Conservation (phyloP, 2,113 vertebrate genomes). For the Nerophis lumbriciformis region DNA sequence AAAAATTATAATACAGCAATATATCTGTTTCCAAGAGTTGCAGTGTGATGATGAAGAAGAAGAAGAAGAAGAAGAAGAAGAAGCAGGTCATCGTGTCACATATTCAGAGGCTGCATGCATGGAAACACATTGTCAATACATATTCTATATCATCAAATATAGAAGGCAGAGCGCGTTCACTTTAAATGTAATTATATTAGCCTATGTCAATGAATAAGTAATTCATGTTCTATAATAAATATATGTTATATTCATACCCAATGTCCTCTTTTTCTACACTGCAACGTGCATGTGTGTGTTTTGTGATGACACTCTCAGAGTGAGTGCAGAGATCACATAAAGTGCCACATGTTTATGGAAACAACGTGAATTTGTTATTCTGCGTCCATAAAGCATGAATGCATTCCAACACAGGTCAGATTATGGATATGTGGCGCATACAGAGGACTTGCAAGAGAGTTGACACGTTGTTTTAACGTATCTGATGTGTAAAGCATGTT, state of each 20-base stretch:
- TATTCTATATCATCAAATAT: slow-evolving; percentile 23
- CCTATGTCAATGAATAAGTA: slow-evolving; percentile 3
- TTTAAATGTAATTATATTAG: neutral
- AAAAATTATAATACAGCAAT: too few species aligned
- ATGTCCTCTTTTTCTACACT: slow-evolving; percentile 48
- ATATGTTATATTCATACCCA: slow-evolving; percentile 2
- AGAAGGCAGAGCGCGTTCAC: slow-evolving; percentile 5
- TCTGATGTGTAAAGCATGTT: neutral
- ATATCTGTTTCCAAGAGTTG: too few species aligned
- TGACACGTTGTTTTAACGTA: neutral
- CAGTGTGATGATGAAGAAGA: neutral
- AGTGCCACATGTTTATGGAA: slow-evolving; percentile 53
- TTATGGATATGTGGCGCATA: neutral
- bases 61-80: slow-evolving; percentile 17
- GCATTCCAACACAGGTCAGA: slow-evolving; percentile 6
- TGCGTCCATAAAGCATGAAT: slow-evolving; percentile 11
- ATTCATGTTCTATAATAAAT: slow-evolving; percentile 5
- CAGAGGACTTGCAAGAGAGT: neutral
- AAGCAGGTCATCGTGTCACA: slow-evolving; percentile 47
- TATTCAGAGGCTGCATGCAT: slow-evolving; percentile 21
- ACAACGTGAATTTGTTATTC: slow-evolving; percentile 41
- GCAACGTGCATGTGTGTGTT: slow-evolving; percentile 53
- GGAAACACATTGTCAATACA: slow-evolving; percentile 31
- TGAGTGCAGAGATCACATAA: slow-evolving; percentile 55
- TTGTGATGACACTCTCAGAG: slow-evolving; percentile 75